Evolutionary conservation across 2,797 vertebrate species (phyloP).

Genomic region (Aplochiton taeniatus): DNA sequence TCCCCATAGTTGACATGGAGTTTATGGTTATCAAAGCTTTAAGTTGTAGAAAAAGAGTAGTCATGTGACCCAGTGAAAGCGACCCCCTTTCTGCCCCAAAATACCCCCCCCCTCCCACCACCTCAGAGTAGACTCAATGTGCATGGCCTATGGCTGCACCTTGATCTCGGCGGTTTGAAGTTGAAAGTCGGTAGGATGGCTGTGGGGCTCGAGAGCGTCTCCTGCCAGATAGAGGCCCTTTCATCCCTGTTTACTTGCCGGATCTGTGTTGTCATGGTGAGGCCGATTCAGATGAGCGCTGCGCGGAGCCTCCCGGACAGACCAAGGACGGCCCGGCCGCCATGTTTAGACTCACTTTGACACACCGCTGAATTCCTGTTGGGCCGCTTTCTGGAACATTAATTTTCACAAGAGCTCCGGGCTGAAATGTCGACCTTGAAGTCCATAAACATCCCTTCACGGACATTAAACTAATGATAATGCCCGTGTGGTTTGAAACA

Average conservation of each 20-base stretch:
- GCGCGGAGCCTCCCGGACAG: slow-evolving; percentile 51
- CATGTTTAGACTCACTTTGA: slow-evolving; percentile 62
- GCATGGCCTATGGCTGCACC: slow-evolving; percentile 70
- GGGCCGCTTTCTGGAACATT: slow-evolving; percentile 37
- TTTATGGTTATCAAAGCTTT: too few species aligned
- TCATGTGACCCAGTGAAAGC: slow-evolving; percentile 27
- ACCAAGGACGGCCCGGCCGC: slow-evolving; percentile 38
- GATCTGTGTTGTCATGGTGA: slow-evolving; percentile 65
- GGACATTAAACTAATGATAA: slow-evolving; percentile 33
- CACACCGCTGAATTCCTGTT: slow-evolving; percentile 50
- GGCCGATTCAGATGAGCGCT: slow-evolving; percentile 63
- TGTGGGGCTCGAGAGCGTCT: slow-evolving; percentile 69
- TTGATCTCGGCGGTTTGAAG: slow-evolving; percentile 79
- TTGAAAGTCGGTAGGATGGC: slow-evolving; percentile 76
- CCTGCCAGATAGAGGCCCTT: slow-evolving; percentile 76
- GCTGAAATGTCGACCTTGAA: slow-evolving; percentile 54
- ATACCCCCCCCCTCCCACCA: slow-evolving; percentile 50
- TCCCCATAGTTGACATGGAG: too few species aligned
- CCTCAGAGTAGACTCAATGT: slow-evolving; percentile 67
- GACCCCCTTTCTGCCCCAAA: neutral
- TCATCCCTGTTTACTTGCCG: slow-evolving; percentile 76
- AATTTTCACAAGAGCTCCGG: slow-evolving; percentile 44
- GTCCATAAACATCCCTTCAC: slow-evolving; percentile 40
- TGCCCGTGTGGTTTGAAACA: slow-evolving; percentile 27
- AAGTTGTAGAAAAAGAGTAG: too few species aligned